Percentiles rank a stretch among this genome's conserved stretches.
Conservation (phyloP, 2,888 invertebrate species). For the Brachycybe producta region DNA sequence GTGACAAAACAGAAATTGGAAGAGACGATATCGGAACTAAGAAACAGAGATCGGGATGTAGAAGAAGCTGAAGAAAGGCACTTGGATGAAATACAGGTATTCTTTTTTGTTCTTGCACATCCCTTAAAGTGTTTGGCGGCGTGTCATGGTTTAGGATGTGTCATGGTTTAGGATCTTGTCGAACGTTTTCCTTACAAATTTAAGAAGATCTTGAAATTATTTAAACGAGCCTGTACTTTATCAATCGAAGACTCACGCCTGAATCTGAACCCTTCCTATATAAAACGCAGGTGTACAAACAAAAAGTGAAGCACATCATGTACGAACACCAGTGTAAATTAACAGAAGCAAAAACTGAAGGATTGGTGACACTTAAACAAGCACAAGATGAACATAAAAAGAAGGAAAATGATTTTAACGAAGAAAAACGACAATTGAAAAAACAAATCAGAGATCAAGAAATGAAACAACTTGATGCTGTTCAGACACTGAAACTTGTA, state of each 20-base stretch:
- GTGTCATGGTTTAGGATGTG: too few relatives aligned
- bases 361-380: constrained; percentile 62
- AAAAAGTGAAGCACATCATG: constrained; percentile 82
- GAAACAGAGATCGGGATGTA: constrained; percentile 71
- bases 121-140: too few relatives aligned
- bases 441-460: constrained; percentile 54
- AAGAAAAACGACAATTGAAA: constrained; percentile 56
- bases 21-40: constrained; percentile 54
- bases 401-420: constrained; percentile 61
- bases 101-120: background rate
- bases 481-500: constrained; percentile 55
- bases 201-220: too few relatives aligned
- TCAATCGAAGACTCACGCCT: too few relatives aligned
- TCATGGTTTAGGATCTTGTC: too few relatives aligned
- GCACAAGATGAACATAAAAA: constrained; percentile 68
- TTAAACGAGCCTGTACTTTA: too few relatives aligned
- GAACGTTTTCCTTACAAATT: too few relatives aligned
- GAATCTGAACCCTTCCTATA: too few relatives aligned
- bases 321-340: constrained; percentile 79
- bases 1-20: constrained; percentile 80
- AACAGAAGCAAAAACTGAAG: constrained; percentile 71
- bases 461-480: constrained; percentile 54
- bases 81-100: constrained; percentile 62
- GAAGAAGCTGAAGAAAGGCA: constrained; percentile 77
- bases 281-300: constrained; percentile 61